These are phyloP conservation scores for Drosophila atroscutellata DNA, from an alignment of 2,888 invertebrate species.

Conservation along the genomic window DNA sequence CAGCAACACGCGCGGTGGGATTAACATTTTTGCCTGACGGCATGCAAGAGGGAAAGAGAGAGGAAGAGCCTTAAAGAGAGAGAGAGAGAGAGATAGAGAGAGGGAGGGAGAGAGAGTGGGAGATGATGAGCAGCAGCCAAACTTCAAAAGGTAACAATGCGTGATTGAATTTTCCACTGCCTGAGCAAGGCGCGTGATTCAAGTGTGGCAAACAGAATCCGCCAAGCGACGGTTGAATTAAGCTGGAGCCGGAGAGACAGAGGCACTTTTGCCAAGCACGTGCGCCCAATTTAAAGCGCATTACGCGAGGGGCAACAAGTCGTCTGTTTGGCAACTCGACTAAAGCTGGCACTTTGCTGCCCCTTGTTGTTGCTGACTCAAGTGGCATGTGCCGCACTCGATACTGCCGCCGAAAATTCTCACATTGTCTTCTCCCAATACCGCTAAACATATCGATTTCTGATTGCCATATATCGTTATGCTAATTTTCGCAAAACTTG, in stretches of 20 bases:
- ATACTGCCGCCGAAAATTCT: slow-evolving; percentile 24
- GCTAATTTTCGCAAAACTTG: slow-evolving; percentile 49
- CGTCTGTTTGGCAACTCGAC: slow-evolving; percentile 23
- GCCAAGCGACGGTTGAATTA: neutral
- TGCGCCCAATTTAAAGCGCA: slow-evolving; percentile 59
- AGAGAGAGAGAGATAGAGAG: no score
- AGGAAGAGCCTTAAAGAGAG: no score
- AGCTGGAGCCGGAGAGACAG: no score
- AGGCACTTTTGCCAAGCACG: slow-evolving; percentile 52
- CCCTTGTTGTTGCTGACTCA: slow-evolving; percentile 12
- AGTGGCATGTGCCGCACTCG: slow-evolving; percentile 67
- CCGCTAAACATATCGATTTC: slow-evolving; percentile 61
- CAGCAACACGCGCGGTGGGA: slow-evolving; percentile 45
- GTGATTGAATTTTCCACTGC: slow-evolving; percentile 38
- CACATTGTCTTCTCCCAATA: slow-evolving; percentile 6
- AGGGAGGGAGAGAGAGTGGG: neutral
- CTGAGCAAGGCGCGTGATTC: slow-evolving; percentile 48
- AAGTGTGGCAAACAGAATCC: slow-evolving; percentile 8
- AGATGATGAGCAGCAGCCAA: slow-evolving; percentile 13
- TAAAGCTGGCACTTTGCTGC: slow-evolving; percentile 34
- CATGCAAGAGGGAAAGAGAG: neutral
- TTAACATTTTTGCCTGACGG: slow-evolving; percentile 34
- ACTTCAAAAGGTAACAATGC: slow-evolving; percentile 54
- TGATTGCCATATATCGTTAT: slow-evolving; percentile 60
- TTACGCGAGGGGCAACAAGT: slow-evolving; percentile 44